Evolutionary conservation across 2,113 vertebrate genomes (phyloP).

Genomic region (Dromas ardeola): DNA sequence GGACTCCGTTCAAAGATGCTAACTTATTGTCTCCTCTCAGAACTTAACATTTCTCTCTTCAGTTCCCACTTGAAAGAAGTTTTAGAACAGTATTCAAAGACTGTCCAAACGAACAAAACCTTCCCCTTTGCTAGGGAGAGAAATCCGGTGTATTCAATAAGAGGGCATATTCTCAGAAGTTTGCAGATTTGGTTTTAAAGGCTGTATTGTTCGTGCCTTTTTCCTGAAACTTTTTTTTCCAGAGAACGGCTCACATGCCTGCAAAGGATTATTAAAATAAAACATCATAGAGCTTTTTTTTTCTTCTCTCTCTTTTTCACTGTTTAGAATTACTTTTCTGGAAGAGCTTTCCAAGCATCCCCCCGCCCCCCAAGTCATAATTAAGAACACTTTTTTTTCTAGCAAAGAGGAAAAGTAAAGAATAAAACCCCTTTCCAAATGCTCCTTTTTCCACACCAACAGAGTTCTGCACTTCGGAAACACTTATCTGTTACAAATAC

Average conservation of each 20-base stretch:
- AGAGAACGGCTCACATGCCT: conserved; percentile 15
- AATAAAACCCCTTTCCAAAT: not conserved
- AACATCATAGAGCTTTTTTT: not conserved
- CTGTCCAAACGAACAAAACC: conserved; percentile 70
- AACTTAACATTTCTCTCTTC: conserved; percentile 69
- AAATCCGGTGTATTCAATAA: conserved; percentile 68
- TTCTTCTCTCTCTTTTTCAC: not conserved
- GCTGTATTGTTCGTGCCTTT: conserved; percentile 57
- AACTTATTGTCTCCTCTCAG: conserved; percentile 65
- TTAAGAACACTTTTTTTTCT: conserved; percentile 28
- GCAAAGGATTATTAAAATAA: conserved; percentile 64
- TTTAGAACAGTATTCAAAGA: conserved; percentile 69
- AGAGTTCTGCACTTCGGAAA: not conserved
- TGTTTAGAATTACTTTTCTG: conserved; percentile 53
- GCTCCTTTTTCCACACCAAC: not conserved
- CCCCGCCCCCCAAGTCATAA: not conserved
- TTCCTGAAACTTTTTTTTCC: not conserved
- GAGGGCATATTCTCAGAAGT: conserved; percentile 65
- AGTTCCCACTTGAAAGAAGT: conserved; percentile 67
- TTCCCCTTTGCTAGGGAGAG: conserved; percentile 53
- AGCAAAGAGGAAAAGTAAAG: not conserved
- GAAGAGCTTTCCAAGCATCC: conserved; percentile 4
- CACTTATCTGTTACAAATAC: not conserved
- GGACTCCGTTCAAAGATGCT: conserved; percentile 61
- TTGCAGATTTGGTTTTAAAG: conserved; percentile 63